These are phyloP conservation scores for Bursaphelenchus mucronatus DNA, from an alignment of 1,140 invertebrate genomes.

Conservation along the genomic window DNA sequence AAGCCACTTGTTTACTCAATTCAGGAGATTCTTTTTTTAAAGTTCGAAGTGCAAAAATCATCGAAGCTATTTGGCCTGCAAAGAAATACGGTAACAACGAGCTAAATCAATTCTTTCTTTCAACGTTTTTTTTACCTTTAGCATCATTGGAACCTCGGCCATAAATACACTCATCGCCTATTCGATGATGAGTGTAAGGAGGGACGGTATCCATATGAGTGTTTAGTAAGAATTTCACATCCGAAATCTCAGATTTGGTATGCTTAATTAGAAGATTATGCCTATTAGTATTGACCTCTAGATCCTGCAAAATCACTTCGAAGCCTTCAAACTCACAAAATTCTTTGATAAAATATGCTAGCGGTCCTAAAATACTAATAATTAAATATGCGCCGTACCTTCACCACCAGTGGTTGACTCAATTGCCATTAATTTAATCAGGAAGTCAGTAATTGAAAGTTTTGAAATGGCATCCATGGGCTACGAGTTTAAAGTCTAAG, in stretches of 20 bases:
- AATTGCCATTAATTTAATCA: slow-evolving; percentile 47
- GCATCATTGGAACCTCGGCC: slow-evolving; percentile 51
- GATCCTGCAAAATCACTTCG: slow-evolving; percentile 33
- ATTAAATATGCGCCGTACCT: slow-evolving; percentile 25
- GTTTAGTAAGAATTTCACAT: slow-evolving; percentile 41
- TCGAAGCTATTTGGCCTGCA: slow-evolving; percentile 44
- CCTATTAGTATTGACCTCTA: slow-evolving; percentile 21
- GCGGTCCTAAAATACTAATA: slow-evolving; percentile 11
- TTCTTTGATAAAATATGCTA: slow-evolving; percentile 33
- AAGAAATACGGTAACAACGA: neutral
- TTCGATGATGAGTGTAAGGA: slow-evolving; percentile 41
- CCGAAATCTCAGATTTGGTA: slow-evolving; percentile 15
- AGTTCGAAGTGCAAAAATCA: slow-evolving; percentile 43
- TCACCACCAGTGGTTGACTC: slow-evolving; percentile 50
- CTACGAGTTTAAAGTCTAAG: too few species aligned
- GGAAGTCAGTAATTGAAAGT: slow-evolving; percentile 25
- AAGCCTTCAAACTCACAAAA: slow-evolving; percentile 38
- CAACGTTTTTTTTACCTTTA: slow-evolving; percentile 35
- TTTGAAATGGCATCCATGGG: too few species aligned
- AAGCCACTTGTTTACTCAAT: slow-evolving; percentile 37
- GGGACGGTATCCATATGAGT: slow-evolving; percentile 54
- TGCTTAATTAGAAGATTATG: slow-evolving; percentile 40
- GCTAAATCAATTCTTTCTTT: slow-evolving; percentile 9
- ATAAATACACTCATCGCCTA: slow-evolving; percentile 35
- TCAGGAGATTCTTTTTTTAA: slow-evolving; percentile 30